Conservation (phyloP, 2,888 invertebrate genomes). For the Nymphalis c-album region DNA sequence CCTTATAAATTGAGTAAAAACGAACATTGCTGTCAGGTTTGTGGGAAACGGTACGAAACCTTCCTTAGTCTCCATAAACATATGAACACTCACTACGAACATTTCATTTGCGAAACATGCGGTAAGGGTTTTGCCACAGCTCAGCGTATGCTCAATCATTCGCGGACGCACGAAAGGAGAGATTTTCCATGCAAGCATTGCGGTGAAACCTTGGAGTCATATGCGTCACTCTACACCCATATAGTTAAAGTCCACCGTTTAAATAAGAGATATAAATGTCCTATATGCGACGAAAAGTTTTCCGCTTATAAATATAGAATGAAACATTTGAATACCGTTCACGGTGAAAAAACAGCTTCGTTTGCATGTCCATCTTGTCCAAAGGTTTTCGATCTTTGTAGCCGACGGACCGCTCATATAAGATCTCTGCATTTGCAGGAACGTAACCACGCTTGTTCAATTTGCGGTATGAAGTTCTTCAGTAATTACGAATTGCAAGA, state of each 20-base stretch:
- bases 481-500: constrained; percentile 79
- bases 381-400: constrained; percentile 68
- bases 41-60: constrained; percentile 72
- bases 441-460: constrained; percentile 72
- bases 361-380: constrained; percentile 73
- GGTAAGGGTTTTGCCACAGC: constrained; percentile 71
- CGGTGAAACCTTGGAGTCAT: constrained; percentile 58
- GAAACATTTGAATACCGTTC: constrained; percentile 66
- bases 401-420: constrained; percentile 69
- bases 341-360: constrained; percentile 67
- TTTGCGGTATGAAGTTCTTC: constrained; percentile 79
- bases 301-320: constrained; percentile 69
- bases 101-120: constrained; percentile 74
- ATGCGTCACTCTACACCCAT: constrained; percentile 65
- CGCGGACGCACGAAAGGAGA: constrained; percentile 65
- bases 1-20: constrained; percentile 72
- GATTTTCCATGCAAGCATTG: constrained; percentile 70
- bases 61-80: constrained; percentile 73
- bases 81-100: constrained; percentile 75
- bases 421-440: constrained; percentile 66
- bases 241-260: constrained; percentile 65
- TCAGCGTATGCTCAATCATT: constrained; percentile 70
- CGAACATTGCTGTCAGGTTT: constrained; percentile 67
- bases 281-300: constrained; percentile 74
- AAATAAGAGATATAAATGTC: constrained; percentile 73